A percentile compares a stretch with the other conserved stretches of the same genome.
These are phyloP conservation scores for Platycnemis pennipes DNA, from an alignment of 2,888 invertebrate genomes.

Conservation along the genomic window DNA sequence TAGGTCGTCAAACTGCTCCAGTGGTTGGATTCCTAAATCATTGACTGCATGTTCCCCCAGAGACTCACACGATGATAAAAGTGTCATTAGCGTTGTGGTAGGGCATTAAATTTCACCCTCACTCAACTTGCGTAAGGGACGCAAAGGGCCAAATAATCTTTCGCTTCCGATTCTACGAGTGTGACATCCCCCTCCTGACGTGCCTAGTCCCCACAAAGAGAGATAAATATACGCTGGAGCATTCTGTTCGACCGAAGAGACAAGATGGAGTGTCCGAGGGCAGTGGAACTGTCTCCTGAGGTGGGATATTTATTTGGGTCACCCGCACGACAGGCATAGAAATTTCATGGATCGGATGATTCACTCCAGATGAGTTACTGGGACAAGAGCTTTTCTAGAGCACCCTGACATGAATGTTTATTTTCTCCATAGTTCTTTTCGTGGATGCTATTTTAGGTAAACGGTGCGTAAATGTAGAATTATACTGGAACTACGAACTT, in stretches of 20 bases:
- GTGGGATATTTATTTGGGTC: slow-evolving; percentile 32
- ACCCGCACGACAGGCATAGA: neutral
- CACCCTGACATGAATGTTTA: neutral
- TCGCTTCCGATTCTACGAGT: neutral
- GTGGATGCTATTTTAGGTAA: neutral
- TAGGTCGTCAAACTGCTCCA: neutral
- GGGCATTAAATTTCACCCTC: neutral
- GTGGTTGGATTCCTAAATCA: neutral
- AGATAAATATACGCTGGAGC: slow-evolving; percentile 6
- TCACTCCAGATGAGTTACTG: neutral
- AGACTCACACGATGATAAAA: neutral
- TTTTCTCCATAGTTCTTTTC: neutral
- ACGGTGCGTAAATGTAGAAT: too few relatives aligned
- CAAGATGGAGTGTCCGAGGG: neutral
- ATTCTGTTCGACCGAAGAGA: neutral
- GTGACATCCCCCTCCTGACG: neutral
- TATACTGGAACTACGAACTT: too few relatives aligned
- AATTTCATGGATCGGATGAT: slow-evolving; percentile 1
- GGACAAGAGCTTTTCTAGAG: neutral
- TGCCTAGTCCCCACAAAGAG: slow-evolving; percentile 16
- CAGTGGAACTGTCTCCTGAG: neutral
- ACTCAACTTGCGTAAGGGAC: neutral
- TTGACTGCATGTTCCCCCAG: neutral
- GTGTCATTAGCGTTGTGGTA: neutral
- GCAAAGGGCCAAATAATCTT: neutral